Percentiles rank a stretch among this genome's conserved stretches.
Evolutionary conservation across 2,113 vertebrate species (phyloP).

Genomic region (Oryzias melastigma): DNA sequence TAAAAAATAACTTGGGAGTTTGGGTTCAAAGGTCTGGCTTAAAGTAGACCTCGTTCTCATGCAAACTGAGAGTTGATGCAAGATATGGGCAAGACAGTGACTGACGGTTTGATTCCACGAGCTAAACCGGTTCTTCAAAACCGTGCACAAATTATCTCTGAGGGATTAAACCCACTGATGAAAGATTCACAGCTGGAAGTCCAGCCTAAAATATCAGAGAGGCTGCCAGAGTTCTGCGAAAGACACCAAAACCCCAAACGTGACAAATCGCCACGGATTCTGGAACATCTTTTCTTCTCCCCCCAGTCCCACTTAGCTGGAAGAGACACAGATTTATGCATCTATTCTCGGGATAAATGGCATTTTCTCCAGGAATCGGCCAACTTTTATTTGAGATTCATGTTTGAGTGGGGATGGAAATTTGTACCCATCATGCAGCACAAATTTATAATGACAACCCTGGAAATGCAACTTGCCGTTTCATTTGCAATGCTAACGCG

Average conservation of each 20-base stretch:
- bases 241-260: constrained; percentile 6
- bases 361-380: constrained; percentile 43
- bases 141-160: background rate
- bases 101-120: constrained; percentile 21
- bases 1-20: too few species aligned
- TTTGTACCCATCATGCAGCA: constrained; percentile 68
- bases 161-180: constrained; percentile 26
- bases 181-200: constrained; percentile 42
- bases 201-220: constrained; percentile 29
- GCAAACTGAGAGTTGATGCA: constrained; percentile 1
- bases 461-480: constrained; percentile 56
- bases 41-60: too few species aligned
- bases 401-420: constrained; percentile 53
- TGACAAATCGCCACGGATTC: background rate
- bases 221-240: constrained; percentile 22
- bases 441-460: constrained; percentile 66
- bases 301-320: constrained; percentile 2
- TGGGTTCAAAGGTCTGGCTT: too few species aligned
- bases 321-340: constrained; percentile 24
- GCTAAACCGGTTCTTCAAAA: constrained; percentile 15
- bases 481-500: constrained; percentile 68
- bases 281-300: background rate
- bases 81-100: constrained; percentile 21
- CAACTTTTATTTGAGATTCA: constrained; percentile 48
- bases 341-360: constrained; percentile 46